Percentiles rank a stretch among this genome's conserved stretches.
Conservation (phyloP, 1,140 invertebrate species). For the Chironomus striatipennis region DNA sequence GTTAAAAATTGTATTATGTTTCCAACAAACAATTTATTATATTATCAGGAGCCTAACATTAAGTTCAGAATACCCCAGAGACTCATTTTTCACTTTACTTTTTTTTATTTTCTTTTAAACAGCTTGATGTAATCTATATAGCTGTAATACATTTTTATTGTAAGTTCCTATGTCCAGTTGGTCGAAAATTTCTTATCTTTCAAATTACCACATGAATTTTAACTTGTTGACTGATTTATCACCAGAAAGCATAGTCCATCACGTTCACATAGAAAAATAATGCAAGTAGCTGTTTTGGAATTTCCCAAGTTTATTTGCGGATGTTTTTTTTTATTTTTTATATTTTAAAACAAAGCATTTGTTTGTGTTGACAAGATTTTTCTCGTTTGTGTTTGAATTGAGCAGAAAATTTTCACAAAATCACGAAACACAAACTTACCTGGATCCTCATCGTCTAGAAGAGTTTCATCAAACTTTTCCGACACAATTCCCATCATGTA, state of each 20-base stretch:
- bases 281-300: neutral
- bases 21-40: too few relatives aligned
- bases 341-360: too few relatives aligned
- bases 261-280: neutral
- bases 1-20: too few relatives aligned
- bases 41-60: too few relatives aligned
- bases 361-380: too few relatives aligned
- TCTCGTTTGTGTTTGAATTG: too few relatives aligned
- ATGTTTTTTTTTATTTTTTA: neutral
- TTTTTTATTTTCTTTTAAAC: neutral
- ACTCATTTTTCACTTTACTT: neutral
- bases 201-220: neutral
- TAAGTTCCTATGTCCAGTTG: neutral
- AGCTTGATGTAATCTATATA: too few relatives aligned
- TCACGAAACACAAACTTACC: constrained; percentile 31
- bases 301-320: neutral
- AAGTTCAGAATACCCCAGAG: neutral
- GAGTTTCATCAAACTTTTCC: constrained; percentile 43
- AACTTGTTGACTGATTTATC: neutral
- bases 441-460: constrained; percentile 38
- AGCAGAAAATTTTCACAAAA: too few relatives aligned
- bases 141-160: too few relatives aligned
- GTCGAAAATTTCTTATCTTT: neutral
- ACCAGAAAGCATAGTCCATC: neutral
- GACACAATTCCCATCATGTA: constrained; percentile 42